Evolutionary conservation across 2,113 vertebrate species (phyloP), one percentile per base, ranked within the genome.

Genomic region (Ibidorhyncha struthersii): DNA sequence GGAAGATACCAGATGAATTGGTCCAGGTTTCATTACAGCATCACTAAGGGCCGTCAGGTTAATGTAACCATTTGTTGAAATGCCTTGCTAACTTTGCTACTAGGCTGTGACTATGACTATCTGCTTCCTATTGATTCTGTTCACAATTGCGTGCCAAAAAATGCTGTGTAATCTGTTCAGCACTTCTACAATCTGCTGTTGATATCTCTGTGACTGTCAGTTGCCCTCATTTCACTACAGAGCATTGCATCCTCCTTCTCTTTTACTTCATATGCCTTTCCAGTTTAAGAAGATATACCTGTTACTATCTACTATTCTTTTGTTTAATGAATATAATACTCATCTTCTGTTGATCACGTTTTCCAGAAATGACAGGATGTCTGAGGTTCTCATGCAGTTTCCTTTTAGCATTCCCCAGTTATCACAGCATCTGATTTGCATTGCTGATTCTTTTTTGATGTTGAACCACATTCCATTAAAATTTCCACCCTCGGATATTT

Each of bases 401-500:
- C 89, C 58, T 91, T 69, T 94, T 76, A 94, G 69, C 62, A 36
- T 79, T 96, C 58, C 87, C 70, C 56, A 66, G 52, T 94, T 96
- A 94, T 58, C 91, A 89, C 53, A 66, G 85, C 1, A 0, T 66
- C 93, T 97, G 58, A 96, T 96, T 97, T 96, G 89, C 93, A 95
- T 96, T 97, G 95, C 94, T 97, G 95, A 96, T 96, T 93, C 72
- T 74, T 93, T 90, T 95, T 89, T 66, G 78, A 83, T 96, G 92
- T 97, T 95, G 93, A 96, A 91, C 86, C 66, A 93, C 89, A 85
- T 95, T 97, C 66, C 59, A 73, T 82, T 95, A 61, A 94, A 94
- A 96, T 94, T 95, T 94, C 89, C 89, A 96, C 96, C 95, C 83
- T 96, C 91, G 8, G 66, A 92, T 87, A 84, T 89, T 95, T 92